Evolutionary conservation across 2,888 invertebrate genomes (phyloP).

Genomic region (Orthosia incerta): DNA sequence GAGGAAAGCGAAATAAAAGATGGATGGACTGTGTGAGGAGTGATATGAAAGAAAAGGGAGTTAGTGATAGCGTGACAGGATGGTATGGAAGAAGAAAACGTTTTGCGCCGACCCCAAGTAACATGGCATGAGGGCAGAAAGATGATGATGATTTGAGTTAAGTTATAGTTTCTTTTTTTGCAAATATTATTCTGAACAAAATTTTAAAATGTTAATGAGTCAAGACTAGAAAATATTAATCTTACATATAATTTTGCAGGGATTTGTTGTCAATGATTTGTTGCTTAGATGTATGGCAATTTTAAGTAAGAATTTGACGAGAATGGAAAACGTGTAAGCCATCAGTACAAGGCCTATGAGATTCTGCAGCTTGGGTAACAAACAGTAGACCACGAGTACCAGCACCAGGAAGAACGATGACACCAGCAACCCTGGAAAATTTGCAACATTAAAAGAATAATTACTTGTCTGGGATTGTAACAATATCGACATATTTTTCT

Average conservation of each 20-base stretch:
- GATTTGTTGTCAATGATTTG: neutral
- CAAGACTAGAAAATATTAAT: neutral
- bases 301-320: constrained; percentile 34
- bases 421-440: constrained; percentile 66
- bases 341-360: constrained; percentile 48
- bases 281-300: neutral
- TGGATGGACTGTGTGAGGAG: too few species aligned
- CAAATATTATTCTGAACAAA: neutral
- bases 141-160: too few species aligned
- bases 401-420: constrained; percentile 73
- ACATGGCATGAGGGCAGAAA: too few species aligned
- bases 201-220: neutral
- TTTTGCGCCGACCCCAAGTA: too few species aligned
- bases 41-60: too few species aligned
- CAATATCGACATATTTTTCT: neutral
- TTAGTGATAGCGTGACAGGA: too few species aligned
- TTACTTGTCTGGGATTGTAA: neutral
- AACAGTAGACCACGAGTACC: constrained; percentile 72
- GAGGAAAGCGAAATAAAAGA: too few species aligned
- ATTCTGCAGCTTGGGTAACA: constrained; percentile 70
- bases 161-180: neutral
- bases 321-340: constrained; percentile 38
- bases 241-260: constrained; percentile 49
- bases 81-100: too few species aligned
- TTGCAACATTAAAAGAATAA: neutral